Evolutionary conservation across 2,888 invertebrate genomes (phyloP).

Genomic region (Heliconius cydno): DNA sequence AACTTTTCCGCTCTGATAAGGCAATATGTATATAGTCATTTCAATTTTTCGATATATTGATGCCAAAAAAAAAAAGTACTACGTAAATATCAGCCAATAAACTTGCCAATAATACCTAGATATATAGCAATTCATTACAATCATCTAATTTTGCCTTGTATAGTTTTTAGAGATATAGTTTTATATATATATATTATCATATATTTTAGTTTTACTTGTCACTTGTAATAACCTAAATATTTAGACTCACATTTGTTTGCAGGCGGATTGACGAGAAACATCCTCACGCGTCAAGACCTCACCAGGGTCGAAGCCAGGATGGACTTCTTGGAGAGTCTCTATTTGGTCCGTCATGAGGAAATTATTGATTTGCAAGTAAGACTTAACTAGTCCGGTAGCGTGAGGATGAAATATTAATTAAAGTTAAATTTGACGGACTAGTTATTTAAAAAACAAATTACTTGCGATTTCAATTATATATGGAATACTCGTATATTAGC

Average conservation of each 20-base stretch:
- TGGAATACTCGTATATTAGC: not conserved
- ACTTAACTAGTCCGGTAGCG: conserved; percentile 21
- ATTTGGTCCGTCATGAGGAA: conserved; percentile 40
- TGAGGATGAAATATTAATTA: not conserved
- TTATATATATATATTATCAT: no score
- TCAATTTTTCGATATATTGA: no score
- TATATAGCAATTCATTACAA: no score
- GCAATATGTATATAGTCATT: not conserved
- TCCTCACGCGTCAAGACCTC: conserved; percentile 86
- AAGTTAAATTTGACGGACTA: not conserved
- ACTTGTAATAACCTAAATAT: not conserved
- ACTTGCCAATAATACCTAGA: no score
- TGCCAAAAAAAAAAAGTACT: not conserved
- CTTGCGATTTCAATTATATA: conserved; percentile 7
- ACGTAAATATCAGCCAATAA: no score
- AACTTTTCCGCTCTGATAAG: not conserved
- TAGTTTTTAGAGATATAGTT: no score
- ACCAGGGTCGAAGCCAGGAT: conserved; percentile 88
- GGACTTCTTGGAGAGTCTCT: conserved; percentile 37
- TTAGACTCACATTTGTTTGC: conserved; percentile 35
- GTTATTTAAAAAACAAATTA: conserved; percentile 6
- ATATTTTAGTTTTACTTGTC: no score
- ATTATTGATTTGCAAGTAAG: conserved; percentile 37
- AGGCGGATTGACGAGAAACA: conserved; percentile 86
- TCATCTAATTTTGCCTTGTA: no score